Evolutionary conservation across 1,140 invertebrate species (phyloP).

Genomic region (Magallana ariakensis): DNA sequence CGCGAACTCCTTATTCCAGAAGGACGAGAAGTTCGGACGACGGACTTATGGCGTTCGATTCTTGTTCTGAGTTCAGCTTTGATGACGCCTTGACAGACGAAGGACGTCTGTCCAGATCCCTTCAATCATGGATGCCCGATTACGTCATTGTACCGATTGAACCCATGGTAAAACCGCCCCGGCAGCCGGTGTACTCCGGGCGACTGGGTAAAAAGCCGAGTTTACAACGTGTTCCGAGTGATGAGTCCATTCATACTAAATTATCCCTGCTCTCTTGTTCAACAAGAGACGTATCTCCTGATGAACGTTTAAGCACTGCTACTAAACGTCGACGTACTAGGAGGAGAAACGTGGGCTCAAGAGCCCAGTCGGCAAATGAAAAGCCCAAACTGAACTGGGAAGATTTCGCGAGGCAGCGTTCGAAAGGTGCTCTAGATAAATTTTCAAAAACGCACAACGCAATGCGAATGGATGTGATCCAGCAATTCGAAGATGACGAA

Average conservation of each 20-base stretch:
- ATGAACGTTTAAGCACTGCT: neutral
- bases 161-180: slow-evolving; percentile 56
- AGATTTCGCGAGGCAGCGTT: slow-evolving; percentile 46
- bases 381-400: slow-evolving; percentile 54
- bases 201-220: slow-evolving; percentile 58
- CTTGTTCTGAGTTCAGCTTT: slow-evolving; percentile 45
- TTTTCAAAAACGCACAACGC: slow-evolving; percentile 54
- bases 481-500: slow-evolving; percentile 45
- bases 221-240: slow-evolving; percentile 56
- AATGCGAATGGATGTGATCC: slow-evolving; percentile 40
- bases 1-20: neutral
- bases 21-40: neutral
- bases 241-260: slow-evolving; percentile 65
- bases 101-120: slow-evolving; percentile 62
- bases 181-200: slow-evolving; percentile 67
- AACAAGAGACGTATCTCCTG: slow-evolving; percentile 36
- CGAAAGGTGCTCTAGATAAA: slow-evolving; percentile 50
- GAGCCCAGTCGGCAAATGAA: neutral
- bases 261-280: slow-evolving; percentile 69
- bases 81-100: slow-evolving; percentile 57
- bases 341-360: slow-evolving; percentile 14
- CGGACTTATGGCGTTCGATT: neutral
- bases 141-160: slow-evolving; percentile 60
- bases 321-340: slow-evolving; percentile 1
- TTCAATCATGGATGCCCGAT: slow-evolving; percentile 67